Percentiles rank a stretch among this genome's conserved stretches.
These are phyloP conservation scores for Dendrophyllia cribrosa DNA, from an alignment of 64 coral and sea anemone species.

Conservation along the genomic window DNA sequence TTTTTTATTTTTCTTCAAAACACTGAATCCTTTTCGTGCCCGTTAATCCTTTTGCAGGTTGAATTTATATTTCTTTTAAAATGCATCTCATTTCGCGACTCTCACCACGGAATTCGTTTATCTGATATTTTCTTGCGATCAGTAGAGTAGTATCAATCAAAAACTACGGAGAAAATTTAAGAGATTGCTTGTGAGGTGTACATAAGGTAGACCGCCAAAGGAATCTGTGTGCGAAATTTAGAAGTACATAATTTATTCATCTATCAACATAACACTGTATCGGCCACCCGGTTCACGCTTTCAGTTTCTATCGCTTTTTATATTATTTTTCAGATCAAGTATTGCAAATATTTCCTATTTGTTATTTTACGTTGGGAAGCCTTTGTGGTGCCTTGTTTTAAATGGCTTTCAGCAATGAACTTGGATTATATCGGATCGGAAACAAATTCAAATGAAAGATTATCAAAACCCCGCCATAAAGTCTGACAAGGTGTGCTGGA, in stretches of 20 bases:
- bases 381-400: background rate
- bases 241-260: slow-evolving; percentile 1
- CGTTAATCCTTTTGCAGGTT: background rate
- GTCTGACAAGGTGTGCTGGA: slow-evolving; percentile 1
- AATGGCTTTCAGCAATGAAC: no score
- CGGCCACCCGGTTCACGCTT: no score
- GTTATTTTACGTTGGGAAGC: background rate
- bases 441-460: slow-evolving; percentile 11
- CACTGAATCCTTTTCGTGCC: background rate
- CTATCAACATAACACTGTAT: background rate
- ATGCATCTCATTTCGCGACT: background rate
- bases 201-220: no score
- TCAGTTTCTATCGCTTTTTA: no score
- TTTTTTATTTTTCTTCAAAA: background rate
- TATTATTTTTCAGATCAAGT: background rate
- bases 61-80: background rate
- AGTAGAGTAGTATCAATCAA: no score
- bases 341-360: slow-evolving; percentile 12
- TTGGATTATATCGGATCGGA: background rate
- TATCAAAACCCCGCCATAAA: slow-evolving; percentile 11
- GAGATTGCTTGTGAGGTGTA: no score
- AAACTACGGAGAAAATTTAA: no score
- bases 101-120: background rate
- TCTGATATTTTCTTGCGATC: no score
- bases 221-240: background rate